Evolutionary conservation across 2,888 invertebrate genomes (phyloP).

Genomic region (Hyles lineata): DNA sequence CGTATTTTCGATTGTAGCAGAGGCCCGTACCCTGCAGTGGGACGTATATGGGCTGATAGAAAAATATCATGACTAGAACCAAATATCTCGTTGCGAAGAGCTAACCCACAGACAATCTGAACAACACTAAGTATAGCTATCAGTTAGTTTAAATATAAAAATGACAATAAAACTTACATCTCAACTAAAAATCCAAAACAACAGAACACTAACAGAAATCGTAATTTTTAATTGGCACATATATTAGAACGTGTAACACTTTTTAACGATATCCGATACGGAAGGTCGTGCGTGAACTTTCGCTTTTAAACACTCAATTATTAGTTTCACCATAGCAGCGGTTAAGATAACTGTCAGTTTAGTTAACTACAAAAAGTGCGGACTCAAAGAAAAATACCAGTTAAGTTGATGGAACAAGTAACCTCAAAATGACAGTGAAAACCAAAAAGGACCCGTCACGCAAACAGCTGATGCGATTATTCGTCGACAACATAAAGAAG

Average conservation of each 20-base stretch:
- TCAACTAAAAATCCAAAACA: background rate
- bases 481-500: constrained; percentile 67
- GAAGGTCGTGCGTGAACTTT: constrained; percentile 29
- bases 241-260: constrained; percentile 28
- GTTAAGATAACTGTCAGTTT: constrained; percentile 21
- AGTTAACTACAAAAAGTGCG: background rate
- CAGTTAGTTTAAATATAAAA: background rate
- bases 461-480: constrained; percentile 62
- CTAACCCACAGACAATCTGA: too few relatives aligned
- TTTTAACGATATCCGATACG: constrained; percentile 29
- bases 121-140: too few relatives aligned
- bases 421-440: constrained; percentile 57
- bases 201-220: background rate
- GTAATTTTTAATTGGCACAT: constrained; percentile 18
- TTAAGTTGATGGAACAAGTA: background rate
- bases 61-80: too few relatives aligned
- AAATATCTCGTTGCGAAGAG: too few relatives aligned
- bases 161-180: background rate
- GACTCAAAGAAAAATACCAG: background rate
- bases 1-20: too few relatives aligned
- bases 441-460: constrained; percentile 54
- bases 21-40: too few relatives aligned
- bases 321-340: constrained; percentile 20
- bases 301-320: constrained; percentile 26
- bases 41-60: too few relatives aligned